phyloP scores from a whole-genome alignment of 2,113 vertebrate species.

The Petroica traversi region DNA sequence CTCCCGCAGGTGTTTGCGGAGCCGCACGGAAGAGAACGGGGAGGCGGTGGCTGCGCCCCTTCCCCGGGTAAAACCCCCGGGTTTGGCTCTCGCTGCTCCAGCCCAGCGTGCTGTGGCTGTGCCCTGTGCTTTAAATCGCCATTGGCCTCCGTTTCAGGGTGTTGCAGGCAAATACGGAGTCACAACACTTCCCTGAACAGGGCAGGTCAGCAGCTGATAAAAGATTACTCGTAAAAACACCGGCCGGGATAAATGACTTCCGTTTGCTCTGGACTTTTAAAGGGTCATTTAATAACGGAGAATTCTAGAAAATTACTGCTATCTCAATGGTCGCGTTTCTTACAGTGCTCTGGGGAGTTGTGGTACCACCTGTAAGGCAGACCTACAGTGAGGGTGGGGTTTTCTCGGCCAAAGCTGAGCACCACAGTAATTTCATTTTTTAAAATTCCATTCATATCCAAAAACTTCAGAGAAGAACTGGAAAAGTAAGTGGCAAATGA shows the following conservation, averaged over 20 bases:
- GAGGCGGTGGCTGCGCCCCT: neutral
- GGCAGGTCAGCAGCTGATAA: neutral
- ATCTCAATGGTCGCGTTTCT: rapidly evolving
- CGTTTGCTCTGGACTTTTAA: neutral
- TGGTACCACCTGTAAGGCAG: neutral
- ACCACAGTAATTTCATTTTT: no score
- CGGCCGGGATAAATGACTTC: neutral
- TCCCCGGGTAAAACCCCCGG: rapidly evolving
- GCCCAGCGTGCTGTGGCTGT: rapidly evolving
- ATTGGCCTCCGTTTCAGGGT: neutral
- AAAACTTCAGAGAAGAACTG: neutral
- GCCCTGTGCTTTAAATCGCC: no score
- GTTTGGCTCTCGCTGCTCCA: neutral
- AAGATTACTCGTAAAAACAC: neutral
- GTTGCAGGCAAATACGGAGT: neutral
- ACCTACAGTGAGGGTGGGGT: neutral
- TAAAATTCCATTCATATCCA: neutral
- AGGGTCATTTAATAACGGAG: neutral
- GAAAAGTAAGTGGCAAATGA: neutral
- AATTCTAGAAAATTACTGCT: neutral
- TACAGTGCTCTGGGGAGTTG: rapidly evolving
- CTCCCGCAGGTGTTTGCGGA: neutral
- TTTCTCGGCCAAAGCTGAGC: neutral
- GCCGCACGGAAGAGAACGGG: no score
- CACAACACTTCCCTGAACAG: neutral